These are phyloP conservation scores for Cyanoliseus patagonus DNA, from an alignment of 2,113 vertebrate genomes.

Conservation along the genomic window DNA sequence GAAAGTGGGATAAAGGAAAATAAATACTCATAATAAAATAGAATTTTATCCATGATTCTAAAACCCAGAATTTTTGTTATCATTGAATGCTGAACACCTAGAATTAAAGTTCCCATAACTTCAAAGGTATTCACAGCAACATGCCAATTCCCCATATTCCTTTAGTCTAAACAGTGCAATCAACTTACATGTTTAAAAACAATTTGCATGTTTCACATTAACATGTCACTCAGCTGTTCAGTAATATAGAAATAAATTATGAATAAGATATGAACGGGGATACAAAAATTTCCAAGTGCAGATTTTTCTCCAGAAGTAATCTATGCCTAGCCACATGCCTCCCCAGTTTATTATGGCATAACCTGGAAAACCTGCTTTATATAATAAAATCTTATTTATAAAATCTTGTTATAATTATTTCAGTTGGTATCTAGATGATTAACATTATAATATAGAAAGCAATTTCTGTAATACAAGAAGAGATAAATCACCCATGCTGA, in stretches of 20 bases:
- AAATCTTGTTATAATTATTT: neutral
- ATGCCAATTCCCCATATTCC: neutral
- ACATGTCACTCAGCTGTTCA: conserved; percentile 15
- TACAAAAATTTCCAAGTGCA: neutral
- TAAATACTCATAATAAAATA: neutral
- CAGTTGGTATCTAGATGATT: neutral
- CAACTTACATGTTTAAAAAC: neutral
- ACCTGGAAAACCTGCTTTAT: neutral
- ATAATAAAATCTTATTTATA: neutral
- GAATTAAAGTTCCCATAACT: neutral
- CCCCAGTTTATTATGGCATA: neutral
- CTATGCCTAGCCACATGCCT: neutral
- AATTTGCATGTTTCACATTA: conserved; percentile 13
- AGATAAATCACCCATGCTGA: neutral
- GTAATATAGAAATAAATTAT: neutral
- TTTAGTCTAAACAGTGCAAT: neutral
- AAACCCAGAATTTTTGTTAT: neutral
- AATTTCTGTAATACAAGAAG: neutral
- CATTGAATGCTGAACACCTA: neutral
- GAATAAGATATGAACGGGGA: neutral
- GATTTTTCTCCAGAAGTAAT: conserved; percentile 4
- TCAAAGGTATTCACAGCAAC: conserved; percentile 2
- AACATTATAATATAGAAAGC: neutral
- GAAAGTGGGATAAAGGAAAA: neutral
- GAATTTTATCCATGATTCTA: neutral